Evolutionary conservation across 2,888 invertebrate genomes (phyloP).

Genomic region (Pandemis heparana): DNA sequence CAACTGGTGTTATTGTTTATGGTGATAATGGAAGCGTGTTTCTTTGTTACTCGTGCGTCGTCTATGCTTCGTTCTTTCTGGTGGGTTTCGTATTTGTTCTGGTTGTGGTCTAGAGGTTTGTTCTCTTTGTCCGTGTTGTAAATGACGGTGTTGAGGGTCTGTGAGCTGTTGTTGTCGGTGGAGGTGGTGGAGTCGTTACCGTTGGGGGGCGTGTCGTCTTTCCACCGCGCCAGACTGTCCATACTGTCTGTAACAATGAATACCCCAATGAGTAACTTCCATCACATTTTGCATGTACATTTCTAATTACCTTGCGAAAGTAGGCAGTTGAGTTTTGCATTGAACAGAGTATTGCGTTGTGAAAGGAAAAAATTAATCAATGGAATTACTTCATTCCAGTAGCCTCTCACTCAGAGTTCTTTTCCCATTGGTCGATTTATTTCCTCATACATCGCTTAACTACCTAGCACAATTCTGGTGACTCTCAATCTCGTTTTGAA

Average conservation of each 20-base stretch:
- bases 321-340: background rate
- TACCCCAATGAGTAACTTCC: background rate
- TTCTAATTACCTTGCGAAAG: too few species aligned
- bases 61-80: constrained; percentile 63
- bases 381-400: too few species aligned
- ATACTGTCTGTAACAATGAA: constrained; percentile 73
- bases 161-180: constrained; percentile 66
- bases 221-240: constrained; percentile 84
- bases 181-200: constrained; percentile 79
- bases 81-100: constrained; percentile 59
- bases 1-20: constrained; percentile 82
- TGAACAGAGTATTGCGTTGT: too few species aligned
- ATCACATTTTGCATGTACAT: background rate
- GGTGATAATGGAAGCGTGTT: constrained; percentile 80
- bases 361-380: too few species aligned
- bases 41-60: constrained; percentile 66
- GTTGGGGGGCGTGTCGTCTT: constrained; percentile 83
- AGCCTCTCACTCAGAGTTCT: too few species aligned
- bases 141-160: constrained; percentile 80
- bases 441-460: too few species aligned
- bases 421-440: too few species aligned
- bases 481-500: too few species aligned
- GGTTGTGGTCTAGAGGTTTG: constrained; percentile 63
- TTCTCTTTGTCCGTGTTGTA: constrained; percentile 79
- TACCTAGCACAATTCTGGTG: too few species aligned